Evolutionary conservation across 1,140 invertebrate genomes (phyloP).

Genomic region (Protaetia brevitarsis): DNA sequence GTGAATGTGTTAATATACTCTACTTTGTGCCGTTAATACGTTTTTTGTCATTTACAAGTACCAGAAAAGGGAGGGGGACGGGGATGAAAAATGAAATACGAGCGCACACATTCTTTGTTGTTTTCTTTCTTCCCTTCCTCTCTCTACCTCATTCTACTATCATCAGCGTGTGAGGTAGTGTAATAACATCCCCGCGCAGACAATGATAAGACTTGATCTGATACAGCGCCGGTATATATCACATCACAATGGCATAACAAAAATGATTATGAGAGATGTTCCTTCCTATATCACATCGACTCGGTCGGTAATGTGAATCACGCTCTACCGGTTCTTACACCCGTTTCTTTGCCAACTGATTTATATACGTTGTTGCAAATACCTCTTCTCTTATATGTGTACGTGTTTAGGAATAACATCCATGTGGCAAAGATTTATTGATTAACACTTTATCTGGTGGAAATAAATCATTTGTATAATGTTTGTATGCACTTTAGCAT

Average conservation of each 20-base stretch:
- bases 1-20: background rate
- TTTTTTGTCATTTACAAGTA: background rate
- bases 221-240: constrained; percentile 41
- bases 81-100: no score
- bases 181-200: constrained; percentile 42
- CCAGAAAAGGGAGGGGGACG: background rate
- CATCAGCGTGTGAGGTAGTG: constrained; percentile 31
- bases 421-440: constrained; percentile 10
- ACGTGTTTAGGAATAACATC: constrained; percentile 12
- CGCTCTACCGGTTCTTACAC: constrained; percentile 42
- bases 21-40: background rate
- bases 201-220: constrained; percentile 41
- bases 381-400: constrained; percentile 29
- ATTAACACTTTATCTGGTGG: constrained; percentile 4
- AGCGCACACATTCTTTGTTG: background rate
- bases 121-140: constrained; percentile 1
- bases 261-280: constrained; percentile 47
- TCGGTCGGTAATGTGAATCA: constrained; percentile 44
- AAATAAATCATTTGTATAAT: background rate
- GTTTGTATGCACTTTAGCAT: background rate
- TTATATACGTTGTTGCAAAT: constrained; percentile 41
- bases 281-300: constrained; percentile 43
- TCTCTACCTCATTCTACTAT: constrained; percentile 1
- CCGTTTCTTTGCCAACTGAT: constrained; percentile 39
- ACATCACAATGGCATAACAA: constrained; percentile 45